phyloP scores from a whole-genome alignment of 2,797 vertebrate species.

The Setipinna tenuifilis region DNA sequence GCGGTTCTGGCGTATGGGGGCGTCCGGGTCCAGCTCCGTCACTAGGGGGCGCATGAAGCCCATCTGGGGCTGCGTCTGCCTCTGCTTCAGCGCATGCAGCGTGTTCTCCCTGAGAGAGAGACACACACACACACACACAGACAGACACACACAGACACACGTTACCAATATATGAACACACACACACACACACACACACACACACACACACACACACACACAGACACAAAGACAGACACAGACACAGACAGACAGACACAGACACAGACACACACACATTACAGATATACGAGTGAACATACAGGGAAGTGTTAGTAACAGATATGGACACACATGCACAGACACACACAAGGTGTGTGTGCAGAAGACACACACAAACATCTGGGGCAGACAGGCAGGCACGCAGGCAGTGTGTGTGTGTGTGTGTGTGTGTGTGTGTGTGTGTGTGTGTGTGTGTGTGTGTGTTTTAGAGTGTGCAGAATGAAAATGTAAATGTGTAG shows the following conservation, averaged over 20 bases:
- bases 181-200: not conserved
- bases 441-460: no score
- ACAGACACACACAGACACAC: not conserved
- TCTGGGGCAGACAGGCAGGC: not conserved
- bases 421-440: no score
- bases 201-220: not conserved
- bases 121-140: constrained; percentile 27
- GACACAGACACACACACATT: not conserved
- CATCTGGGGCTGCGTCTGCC: constrained; percentile 72
- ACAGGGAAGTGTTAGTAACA: no score
- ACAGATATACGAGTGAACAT: no score
- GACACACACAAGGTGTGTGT: not conserved
- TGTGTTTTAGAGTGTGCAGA: no score
- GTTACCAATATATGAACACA: not conserved
- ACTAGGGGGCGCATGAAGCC: constrained; percentile 85
- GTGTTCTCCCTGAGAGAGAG: constrained; percentile 90
- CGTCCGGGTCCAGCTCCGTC: constrained; percentile 96
- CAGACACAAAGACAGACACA: constrained; percentile 17
- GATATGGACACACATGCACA: not conserved
- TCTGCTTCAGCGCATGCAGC: constrained; percentile 86
- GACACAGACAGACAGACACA: not conserved
- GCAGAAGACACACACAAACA: constrained; percentile 22
- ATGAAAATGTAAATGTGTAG: no score
- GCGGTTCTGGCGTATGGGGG: constrained; percentile 91
- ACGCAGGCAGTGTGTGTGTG: not conserved